Percentiles rank a stretch among this genome's conserved stretches.
Evolutionary conservation across 2,797 vertebrate genomes (phyloP).

Genomic region (Phoxinus dragarum): DNA sequence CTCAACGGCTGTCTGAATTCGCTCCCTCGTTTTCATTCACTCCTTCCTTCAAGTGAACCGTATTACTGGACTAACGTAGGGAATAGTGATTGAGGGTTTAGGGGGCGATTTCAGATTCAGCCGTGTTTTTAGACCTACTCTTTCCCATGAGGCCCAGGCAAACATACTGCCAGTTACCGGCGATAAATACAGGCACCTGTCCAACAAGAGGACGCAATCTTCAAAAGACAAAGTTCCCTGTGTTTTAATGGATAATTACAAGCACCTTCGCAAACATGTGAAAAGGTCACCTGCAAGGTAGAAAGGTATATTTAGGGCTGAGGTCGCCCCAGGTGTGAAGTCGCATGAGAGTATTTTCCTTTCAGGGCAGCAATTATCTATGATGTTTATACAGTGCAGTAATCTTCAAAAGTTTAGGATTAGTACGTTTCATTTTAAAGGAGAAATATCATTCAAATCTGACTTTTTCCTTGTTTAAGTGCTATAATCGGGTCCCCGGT

Average conservation of each 20-base stretch:
- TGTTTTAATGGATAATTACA: constrained; percentile 48
- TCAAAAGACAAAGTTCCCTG: constrained; percentile 32
- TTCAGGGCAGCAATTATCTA: neutral
- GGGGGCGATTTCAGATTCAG: too few species aligned
- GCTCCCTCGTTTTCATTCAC: too few species aligned
- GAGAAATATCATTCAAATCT: too few species aligned
- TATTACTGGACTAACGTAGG: too few species aligned
- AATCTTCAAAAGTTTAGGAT: neutral
- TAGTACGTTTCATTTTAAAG: neutral
- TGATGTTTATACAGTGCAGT: neutral
- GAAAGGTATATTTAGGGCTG: constrained; percentile 29
- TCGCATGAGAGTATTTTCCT: neutral
- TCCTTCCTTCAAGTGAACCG: too few species aligned
- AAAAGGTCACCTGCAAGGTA: constrained; percentile 13
- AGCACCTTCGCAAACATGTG: constrained; percentile 13
- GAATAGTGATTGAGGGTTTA: too few species aligned
- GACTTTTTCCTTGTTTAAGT: too few species aligned
- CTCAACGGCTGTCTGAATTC: too few species aligned
- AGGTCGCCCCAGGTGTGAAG: constrained; percentile 30
- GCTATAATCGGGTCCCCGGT: too few species aligned
- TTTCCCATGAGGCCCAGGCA: constrained; percentile 1
- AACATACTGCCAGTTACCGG: neutral
- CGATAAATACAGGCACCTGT: neutral
- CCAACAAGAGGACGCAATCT: constrained; percentile 1
- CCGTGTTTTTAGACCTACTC: neutral